These are phyloP conservation scores for Lepidonotus clava DNA, from an alignment of 2,888 invertebrate genomes.

Conservation along the genomic window DNA sequence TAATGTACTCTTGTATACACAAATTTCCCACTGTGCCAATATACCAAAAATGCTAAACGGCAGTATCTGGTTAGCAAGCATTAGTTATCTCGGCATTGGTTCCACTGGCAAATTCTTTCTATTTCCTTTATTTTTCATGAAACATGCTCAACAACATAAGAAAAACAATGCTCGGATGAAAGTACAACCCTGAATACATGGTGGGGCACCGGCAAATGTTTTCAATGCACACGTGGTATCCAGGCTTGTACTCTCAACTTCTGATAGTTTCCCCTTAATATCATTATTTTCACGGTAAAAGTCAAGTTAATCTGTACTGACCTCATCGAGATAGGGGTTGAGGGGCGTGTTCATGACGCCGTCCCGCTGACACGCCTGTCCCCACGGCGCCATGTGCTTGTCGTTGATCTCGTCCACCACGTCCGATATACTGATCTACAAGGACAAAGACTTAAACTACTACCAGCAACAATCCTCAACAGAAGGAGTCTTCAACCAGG, in stretches of 20 bases:
- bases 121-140: neutral
- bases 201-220: neutral
- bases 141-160: neutral
- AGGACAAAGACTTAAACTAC: slow-evolving; percentile 53
- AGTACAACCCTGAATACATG: neutral
- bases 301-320: slow-evolving; percentile 60
- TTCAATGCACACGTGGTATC: neutral
- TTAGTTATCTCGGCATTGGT: no score
- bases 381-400: slow-evolving; percentile 95
- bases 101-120: no score
- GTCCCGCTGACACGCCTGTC: slow-evolving; percentile 89
- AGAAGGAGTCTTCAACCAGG: no score
- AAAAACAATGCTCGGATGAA: neutral
- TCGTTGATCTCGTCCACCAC: slow-evolving; percentile 95
- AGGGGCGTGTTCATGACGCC: slow-evolving; percentile 91
- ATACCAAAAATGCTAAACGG: no score
- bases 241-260: no score
- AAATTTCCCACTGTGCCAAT: no score
- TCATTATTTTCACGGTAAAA: no score
- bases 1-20: no score
- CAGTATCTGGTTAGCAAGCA: no score
- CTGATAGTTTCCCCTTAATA: no score
- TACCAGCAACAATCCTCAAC: no score
- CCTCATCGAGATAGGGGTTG: slow-evolving; percentile 92
- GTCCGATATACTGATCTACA: slow-evolving; percentile 88